Evolutionary conservation across 2,888 invertebrate species (phyloP).

Genomic region (Hoplodrina ambigua): DNA sequence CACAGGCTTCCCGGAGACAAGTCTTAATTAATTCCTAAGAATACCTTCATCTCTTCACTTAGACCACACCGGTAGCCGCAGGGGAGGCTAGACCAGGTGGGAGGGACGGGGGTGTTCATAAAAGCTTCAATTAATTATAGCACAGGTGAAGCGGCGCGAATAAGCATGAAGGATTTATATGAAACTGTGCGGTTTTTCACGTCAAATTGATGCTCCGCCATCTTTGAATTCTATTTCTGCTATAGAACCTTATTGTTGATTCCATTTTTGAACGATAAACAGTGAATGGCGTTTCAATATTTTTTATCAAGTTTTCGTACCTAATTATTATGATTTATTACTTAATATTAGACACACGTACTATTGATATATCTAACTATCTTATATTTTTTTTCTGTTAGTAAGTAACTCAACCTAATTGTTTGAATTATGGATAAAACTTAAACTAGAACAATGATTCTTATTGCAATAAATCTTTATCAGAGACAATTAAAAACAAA

Average conservation of each 20-base stretch:
- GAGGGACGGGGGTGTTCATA: constrained; percentile 65
- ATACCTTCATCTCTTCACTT: constrained; percentile 24
- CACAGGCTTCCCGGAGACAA: background rate
- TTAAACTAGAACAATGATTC: background rate
- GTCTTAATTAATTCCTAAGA: constrained; percentile 17
- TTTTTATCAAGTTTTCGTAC: background rate
- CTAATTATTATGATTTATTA: too few relatives aligned
- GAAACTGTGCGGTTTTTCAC: constrained; percentile 43
- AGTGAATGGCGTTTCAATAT: background rate
- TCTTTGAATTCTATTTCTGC: constrained; percentile 31
- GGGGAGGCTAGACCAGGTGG: constrained; percentile 52
- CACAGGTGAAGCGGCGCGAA: constrained; percentile 68
- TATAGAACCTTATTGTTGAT: constrained; percentile 9
- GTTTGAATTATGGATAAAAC: too few relatives aligned
- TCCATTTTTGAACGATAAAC: background rate
- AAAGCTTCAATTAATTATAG: constrained; percentile 76
- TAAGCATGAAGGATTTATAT: constrained; percentile 56
- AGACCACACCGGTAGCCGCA: constrained; percentile 48
- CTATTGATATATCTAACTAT: too few relatives aligned
- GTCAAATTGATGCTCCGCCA: constrained; percentile 30
- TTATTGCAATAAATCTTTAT: background rate
- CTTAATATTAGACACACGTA: too few relatives aligned
- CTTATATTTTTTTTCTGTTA: too few relatives aligned
- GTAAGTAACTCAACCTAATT: too few relatives aligned
- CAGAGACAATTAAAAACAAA: constrained; percentile 11